phyloP scores from a whole-genome alignment of 2,888 invertebrate species.

The Protonemura montana region DNA sequence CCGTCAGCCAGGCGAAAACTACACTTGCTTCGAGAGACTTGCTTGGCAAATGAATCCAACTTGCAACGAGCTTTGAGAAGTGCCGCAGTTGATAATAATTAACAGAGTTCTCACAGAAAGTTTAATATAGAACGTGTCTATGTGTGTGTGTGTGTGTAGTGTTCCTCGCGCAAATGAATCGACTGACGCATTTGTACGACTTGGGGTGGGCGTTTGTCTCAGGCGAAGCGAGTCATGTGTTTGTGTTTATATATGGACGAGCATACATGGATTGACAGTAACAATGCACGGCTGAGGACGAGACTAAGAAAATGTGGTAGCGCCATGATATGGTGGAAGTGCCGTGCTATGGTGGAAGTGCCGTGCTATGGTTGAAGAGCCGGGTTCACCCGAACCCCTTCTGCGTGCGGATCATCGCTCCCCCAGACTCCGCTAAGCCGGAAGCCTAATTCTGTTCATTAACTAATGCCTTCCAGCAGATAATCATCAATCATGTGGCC shows the following conservation, averaged over 20 bases:
- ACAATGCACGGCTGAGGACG: too few species aligned
- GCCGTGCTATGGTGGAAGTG: too few species aligned
- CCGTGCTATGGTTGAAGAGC: too few species aligned
- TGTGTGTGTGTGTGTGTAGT: too few species aligned
- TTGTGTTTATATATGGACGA: background rate
- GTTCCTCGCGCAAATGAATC: background rate
- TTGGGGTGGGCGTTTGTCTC: background rate
- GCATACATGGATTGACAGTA: background rate
- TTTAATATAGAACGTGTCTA: too few species aligned
- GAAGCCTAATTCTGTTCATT: background rate
- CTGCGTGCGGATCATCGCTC: too few species aligned
- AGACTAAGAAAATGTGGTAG: too few species aligned
- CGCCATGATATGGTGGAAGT: too few species aligned
- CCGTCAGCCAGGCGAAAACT: background rate
- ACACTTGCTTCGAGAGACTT: background rate
- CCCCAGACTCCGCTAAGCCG: too few species aligned
- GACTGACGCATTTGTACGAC: background rate
- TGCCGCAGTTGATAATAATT: background rate
- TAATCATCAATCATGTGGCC: background rate
- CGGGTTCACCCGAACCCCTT: too few species aligned
- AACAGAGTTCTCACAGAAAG: background rate
- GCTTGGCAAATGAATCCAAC: background rate
- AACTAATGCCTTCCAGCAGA: background rate
- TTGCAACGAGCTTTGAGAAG: background rate
- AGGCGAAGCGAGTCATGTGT: background rate